Percentiles rank a stretch among this genome's conserved stretches.
phyloP scores from a whole-genome alignment of 2,113 vertebrate species.

The Illadopsis cleaveri region DNA sequence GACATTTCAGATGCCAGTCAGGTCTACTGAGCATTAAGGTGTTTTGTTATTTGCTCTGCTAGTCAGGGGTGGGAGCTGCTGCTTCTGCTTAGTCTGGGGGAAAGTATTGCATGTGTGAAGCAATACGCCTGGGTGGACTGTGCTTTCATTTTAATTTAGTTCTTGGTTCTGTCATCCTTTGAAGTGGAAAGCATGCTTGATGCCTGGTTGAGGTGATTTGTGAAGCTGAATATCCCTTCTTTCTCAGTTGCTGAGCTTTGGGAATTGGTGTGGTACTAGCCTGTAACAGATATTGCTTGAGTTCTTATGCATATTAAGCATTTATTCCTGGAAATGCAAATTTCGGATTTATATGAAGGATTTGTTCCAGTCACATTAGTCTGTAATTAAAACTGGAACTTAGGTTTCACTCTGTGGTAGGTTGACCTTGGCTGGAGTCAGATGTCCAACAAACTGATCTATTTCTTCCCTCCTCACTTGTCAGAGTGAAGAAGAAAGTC shows the following conservation, averaged over 20 bases:
- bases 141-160: neutral
- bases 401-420: neutral
- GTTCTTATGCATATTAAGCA: neutral
- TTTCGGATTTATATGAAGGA: neutral
- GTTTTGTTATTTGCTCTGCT: neutral
- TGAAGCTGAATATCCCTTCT: neutral
- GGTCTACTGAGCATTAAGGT: neutral
- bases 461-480: neutral
- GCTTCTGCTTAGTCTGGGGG: neutral
- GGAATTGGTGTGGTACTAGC: neutral
- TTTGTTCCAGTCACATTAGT: neutral
- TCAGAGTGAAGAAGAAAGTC: neutral
- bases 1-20: neutral
- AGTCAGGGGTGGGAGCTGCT: neutral
- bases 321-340: neutral
- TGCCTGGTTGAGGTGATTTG: neutral
- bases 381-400: neutral
- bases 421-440: neutral
- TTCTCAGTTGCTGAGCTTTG: neutral
- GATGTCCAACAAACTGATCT: neutral
- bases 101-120: neutral
- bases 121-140: fast-evolving
- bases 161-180: neutral
- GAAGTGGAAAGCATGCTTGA: neutral
- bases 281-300: neutral